Conservation (phyloP, 2,888 invertebrate genomes). For the Epistrophe eligans region DNA sequence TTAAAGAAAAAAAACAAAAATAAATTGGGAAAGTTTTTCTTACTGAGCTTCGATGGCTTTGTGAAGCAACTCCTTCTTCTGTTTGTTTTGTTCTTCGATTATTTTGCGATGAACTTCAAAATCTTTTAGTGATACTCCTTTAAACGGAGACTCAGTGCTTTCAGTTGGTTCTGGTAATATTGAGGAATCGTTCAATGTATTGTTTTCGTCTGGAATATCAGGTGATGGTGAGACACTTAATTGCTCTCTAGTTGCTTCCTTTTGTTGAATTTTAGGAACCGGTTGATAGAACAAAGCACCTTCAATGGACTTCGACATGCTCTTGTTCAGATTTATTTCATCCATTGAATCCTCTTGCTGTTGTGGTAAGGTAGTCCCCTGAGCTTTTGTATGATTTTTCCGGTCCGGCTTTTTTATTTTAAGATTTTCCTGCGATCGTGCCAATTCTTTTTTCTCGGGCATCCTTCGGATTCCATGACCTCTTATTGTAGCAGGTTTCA, state of each 20-base stretch:
- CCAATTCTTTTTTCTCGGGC: conserved; percentile 79
- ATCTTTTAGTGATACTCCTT: conserved; percentile 86
- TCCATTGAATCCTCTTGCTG: conserved; percentile 75
- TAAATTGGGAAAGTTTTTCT: conserved; percentile 63
- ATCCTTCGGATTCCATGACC: conserved; percentile 82
- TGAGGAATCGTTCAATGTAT: conserved; percentile 78
- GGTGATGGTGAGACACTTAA: conserved; percentile 79
- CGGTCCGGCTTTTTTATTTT: conserved; percentile 65
- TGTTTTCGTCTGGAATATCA: conserved; percentile 75
- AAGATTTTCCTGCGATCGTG: conserved; percentile 73
- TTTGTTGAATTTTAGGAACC: conserved; percentile 55
- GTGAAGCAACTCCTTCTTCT: conserved; percentile 89
- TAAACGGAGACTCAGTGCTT: conserved; percentile 82
- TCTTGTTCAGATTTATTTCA: conserved; percentile 79
- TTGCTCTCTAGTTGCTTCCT: not conserved
- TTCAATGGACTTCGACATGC: conserved; percentile 81
- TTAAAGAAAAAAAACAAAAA: not conserved
- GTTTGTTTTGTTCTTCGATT: conserved; percentile 92
- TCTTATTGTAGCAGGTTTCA: conserved; percentile 83
- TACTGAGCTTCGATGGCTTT: conserved; percentile 91
- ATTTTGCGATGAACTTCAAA: conserved; percentile 89
- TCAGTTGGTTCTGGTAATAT: conserved; percentile 77
- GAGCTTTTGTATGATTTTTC: conserved; percentile 32
- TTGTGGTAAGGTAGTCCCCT: conserved; percentile 11
- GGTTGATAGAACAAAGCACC: conserved; percentile 81